Evolutionary conservation across 2,888 invertebrate species (phyloP), one percentile per base, ranked within the genome.

Genomic region (Serrognathus titanus): DNA sequence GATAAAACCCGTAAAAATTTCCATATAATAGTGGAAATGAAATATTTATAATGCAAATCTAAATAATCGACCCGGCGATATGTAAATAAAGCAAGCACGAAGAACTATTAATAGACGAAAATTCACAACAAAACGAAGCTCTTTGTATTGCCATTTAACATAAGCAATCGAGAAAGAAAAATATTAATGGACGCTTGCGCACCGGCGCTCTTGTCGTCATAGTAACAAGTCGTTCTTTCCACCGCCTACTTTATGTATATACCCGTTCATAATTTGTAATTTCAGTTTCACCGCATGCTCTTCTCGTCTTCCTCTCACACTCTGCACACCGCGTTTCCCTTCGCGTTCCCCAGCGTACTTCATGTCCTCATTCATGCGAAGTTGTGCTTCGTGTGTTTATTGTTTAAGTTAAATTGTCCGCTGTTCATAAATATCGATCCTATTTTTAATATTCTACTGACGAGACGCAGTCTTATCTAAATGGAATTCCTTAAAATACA

Each of bases 191-290:
- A 20, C 48, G 48, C 48, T 37, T 37, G 48, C 48, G 48, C 11
- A 37, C 8, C 12, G 16, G 13, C 16, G 12, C 24, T 12, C 12
- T 37, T 11, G 48, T 37, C 37, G 48, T 48, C 48, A 48, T 48
- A 37, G 48, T 37, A 48, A 48, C 48, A 20, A 36, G 36, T 48
- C 48, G 37, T 13, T 37, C 31, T 13, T 48, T 48, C 12, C 48
- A 48, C 31, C 31, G 48, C 48, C 37, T 48, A 48, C 36, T 48
- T 48, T 48, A 48, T 48, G 35, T 48, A 45, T 16, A 48, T 48
- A 20, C 48, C 12, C 48, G 35, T 48, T 48, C 48, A 48, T 48
- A 48, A 48, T 48, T 48, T 48, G 48, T 48, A 48, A 48, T 48
- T 48, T 48, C 31, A 48, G 35, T 24, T 24, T 11, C 48, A 24